Conservation (phyloP, 2,888 invertebrate species). For the Watsonalla cultraria region DNA sequence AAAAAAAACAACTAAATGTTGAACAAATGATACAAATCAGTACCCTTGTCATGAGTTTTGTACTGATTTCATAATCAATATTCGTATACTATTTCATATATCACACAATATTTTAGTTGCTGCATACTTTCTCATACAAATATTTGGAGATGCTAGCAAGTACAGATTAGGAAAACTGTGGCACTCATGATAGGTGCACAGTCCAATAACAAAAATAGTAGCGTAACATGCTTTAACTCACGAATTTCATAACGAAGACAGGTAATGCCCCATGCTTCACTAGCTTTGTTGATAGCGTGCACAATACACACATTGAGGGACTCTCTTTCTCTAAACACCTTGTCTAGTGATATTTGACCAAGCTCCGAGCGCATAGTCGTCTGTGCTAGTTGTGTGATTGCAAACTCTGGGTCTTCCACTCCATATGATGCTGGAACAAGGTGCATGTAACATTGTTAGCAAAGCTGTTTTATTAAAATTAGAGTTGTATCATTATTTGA, state of each 20-base stretch:
- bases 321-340: conserved; percentile 97
- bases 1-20: too few relatives aligned
- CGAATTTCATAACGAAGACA: conserved; percentile 88
- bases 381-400: conserved; percentile 98
- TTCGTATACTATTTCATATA: too few relatives aligned
- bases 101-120: too few relatives aligned
- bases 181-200: too few relatives aligned
- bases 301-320: conserved; percentile 96
- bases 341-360: conserved; percentile 97
- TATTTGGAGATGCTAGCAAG: too few relatives aligned
- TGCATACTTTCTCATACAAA: too few relatives aligned
- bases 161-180: too few relatives aligned
- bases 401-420: conserved; percentile 99
- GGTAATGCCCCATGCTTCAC: conserved; percentile 98
- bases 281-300: conserved; percentile 97
- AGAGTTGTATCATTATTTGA: too few relatives aligned
- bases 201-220: not conserved
- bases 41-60: too few relatives aligned
- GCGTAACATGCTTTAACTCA: conserved; percentile 35
- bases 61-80: too few relatives aligned
- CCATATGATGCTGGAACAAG: conserved; percentile 89
- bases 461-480: too few relatives aligned
- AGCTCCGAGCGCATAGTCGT: conserved; percentile 99
- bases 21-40: too few relatives aligned
- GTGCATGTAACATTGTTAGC: conserved; percentile 2